Percentiles rank a stretch among this genome's conserved stretches.
Evolutionary conservation across 2,797 vertebrate genomes (phyloP).

Genomic region (Hippocampus kuda): DNA sequence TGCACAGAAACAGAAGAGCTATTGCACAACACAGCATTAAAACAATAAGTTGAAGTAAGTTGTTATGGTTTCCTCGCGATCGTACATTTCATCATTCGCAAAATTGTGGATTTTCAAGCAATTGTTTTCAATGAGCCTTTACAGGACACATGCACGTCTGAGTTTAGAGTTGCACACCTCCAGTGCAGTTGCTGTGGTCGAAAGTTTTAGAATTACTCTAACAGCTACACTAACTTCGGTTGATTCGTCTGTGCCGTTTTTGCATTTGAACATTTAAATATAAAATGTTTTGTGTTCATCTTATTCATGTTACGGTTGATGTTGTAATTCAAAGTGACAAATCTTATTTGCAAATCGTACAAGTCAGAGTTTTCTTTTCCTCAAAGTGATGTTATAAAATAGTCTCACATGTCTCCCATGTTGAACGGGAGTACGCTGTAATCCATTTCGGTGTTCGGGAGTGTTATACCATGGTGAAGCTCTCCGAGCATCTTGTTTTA

Average conservation of each 20-base stretch:
- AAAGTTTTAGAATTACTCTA: no score
- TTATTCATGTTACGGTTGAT: not conserved
- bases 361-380: not conserved
- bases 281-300: not conserved
- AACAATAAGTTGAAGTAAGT: no score
- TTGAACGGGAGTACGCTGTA: not conserved
- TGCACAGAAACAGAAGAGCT: slow-evolving; percentile 4
- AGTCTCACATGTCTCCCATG: not conserved
- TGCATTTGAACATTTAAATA: not conserved
- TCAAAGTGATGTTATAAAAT: not conserved
- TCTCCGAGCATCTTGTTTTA: no score
- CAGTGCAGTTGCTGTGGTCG: not conserved
- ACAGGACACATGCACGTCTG: no score
- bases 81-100: no score
- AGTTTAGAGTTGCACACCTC: no score
- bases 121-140: not conserved
- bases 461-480: not conserved
- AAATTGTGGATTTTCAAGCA: not conserved
- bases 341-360: not conserved
- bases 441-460: not conserved
- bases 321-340: not conserved
- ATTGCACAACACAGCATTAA: slow-evolving; percentile 5
- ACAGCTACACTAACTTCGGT: no score
- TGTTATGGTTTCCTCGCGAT: not conserved
- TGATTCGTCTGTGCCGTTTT: no score